Evolutionary conservation across 2,113 vertebrate genomes (phyloP).

Genomic region (Cyprinodon tularosa): DNA sequence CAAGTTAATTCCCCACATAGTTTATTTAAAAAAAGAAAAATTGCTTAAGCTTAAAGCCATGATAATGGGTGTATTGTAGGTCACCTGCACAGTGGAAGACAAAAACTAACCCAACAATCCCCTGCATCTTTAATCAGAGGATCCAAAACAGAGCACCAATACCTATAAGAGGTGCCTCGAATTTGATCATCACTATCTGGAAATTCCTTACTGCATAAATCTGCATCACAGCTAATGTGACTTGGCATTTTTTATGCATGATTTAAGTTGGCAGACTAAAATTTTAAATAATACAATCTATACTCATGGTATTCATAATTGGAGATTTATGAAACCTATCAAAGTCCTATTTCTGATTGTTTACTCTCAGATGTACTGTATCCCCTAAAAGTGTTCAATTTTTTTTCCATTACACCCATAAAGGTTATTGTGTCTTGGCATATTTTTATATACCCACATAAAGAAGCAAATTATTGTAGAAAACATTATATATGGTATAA

Average conservation of each 20-base stretch:
- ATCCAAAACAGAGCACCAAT: slow-evolving; percentile 31
- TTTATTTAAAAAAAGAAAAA: slow-evolving; percentile 68
- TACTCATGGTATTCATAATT: slow-evolving; percentile 40
- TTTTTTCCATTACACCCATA: background rate
- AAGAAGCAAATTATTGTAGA: background rate
- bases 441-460: background rate
- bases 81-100: slow-evolving; percentile 60
- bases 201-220: slow-evolving; percentile 9
- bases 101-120: slow-evolving; percentile 28
- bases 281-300: slow-evolving; percentile 13
- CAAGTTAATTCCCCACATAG: slow-evolving; percentile 54
- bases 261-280: slow-evolving; percentile 40
- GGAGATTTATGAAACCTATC: background rate
- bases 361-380: background rate
- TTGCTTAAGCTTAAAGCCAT: slow-evolving; percentile 39
- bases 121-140: background rate
- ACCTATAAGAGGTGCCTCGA: slow-evolving; percentile 19
- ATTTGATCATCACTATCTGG: slow-evolving; percentile 18
- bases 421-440: background rate
- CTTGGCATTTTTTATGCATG: slow-evolving; percentile 33
- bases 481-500: background rate
- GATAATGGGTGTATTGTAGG: slow-evolving; percentile 52
- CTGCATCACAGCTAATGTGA: slow-evolving; percentile 11
- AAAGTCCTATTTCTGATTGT: background rate
- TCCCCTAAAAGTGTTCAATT: background rate